phyloP scores from a whole-genome alignment of 1,140 invertebrate genomes.

The Drosophila mayri region DNA sequence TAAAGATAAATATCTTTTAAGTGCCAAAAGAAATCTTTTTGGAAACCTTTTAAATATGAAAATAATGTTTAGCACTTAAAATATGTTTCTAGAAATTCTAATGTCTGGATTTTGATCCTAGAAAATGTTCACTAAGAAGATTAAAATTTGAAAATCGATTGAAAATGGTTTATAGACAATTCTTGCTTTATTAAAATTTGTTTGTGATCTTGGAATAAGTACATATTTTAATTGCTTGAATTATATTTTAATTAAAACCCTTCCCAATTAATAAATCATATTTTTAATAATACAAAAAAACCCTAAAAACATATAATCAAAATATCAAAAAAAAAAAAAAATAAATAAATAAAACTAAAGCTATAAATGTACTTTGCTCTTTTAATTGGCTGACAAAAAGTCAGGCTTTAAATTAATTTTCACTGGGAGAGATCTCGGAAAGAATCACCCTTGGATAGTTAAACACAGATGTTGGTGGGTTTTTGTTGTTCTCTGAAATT shows the following conservation, averaged over 20 bases:
- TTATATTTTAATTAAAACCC: no score
- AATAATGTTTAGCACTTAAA: background rate
- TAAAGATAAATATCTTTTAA: background rate
- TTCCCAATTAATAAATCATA: no score
- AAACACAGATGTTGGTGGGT: conserved; percentile 35
- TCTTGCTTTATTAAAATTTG: no score
- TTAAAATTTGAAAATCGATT: no score
- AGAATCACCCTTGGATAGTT: conserved; percentile 13
- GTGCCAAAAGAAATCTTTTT: background rate
- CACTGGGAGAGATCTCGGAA: background rate
- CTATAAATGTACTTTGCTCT: conserved; percentile 27
- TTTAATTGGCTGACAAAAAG: conserved; percentile 50
- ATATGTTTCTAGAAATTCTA: background rate
- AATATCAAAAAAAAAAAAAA: background rate
- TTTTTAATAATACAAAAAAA: no score
- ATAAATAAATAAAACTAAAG: background rate
- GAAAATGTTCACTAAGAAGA: no score
- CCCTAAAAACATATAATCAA: background rate
- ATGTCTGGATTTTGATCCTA: no score
- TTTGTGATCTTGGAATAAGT: no score
- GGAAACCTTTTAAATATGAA: background rate
- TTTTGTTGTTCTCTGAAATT: conserved; percentile 9
- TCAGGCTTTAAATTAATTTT: conserved; percentile 43
- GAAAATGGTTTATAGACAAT: no score
- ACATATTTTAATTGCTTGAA: no score